Conservation (phyloP, 2,113 vertebrate species). For the Myocastor coypus region DNA sequence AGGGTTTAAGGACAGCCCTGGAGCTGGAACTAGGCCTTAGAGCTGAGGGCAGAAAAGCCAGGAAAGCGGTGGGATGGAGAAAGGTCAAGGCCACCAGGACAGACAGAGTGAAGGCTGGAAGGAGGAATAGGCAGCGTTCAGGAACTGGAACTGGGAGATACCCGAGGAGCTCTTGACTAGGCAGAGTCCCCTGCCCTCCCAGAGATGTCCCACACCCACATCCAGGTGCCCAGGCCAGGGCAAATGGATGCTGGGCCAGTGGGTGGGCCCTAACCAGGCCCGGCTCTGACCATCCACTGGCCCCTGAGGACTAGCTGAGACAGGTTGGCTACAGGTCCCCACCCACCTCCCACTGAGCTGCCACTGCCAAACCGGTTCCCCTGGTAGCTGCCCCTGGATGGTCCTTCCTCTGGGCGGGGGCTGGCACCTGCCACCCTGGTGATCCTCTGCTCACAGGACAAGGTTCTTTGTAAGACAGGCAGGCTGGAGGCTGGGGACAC, state of each 20-base stretch:
- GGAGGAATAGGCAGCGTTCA: neutral
- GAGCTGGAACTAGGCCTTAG: neutral
- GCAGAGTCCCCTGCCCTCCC: neutral
- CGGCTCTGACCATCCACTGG: constrained; percentile 44
- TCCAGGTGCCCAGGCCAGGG: neutral
- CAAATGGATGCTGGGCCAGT: neutral
- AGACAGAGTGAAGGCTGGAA: neutral
- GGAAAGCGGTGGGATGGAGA: neutral
- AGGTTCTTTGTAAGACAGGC: neutral
- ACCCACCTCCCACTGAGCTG: constrained; percentile 38
- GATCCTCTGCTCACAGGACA: neutral
- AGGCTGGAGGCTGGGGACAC: neutral
- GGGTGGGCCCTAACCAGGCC: neutral
- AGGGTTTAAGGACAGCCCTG: neutral
- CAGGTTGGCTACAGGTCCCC: constrained; percentile 55
- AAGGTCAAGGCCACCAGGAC: neutral
- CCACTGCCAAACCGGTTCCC: constrained; percentile 66
- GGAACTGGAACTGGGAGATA: accelerated
- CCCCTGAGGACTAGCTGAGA: constrained; percentile 60
- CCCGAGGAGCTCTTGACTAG: neutral
- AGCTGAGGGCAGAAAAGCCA: neutral
- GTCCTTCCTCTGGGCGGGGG: neutral
- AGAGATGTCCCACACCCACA: neutral
- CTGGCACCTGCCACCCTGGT: neutral
- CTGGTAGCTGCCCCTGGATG: neutral